These are phyloP conservation scores for Scelioninae gen. 1 DNA, from an alignment of 2,888 invertebrate species.

Conservation along the genomic window DNA sequence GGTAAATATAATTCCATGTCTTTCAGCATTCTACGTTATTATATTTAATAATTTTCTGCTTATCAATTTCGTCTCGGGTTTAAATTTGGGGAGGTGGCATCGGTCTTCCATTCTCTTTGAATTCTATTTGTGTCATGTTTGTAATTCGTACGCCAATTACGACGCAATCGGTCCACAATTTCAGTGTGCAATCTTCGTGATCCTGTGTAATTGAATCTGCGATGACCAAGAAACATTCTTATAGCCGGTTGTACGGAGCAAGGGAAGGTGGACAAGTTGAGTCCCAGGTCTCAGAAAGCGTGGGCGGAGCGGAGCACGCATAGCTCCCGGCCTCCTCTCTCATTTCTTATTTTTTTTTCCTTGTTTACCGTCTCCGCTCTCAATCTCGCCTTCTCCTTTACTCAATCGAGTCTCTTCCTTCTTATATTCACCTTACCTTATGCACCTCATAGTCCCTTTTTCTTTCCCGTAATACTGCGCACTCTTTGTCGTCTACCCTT, in stretches of 20 bases:
- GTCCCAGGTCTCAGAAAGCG: slow-evolving; percentile 81
- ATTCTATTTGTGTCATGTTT: slow-evolving; percentile 51
- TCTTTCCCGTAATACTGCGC: slow-evolving; percentile 75
- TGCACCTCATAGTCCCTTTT: slow-evolving; percentile 74
- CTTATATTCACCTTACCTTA: slow-evolving; percentile 77
- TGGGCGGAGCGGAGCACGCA: slow-evolving; percentile 84
- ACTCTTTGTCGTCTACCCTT: slow-evolving; percentile 79
- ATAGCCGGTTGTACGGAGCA: slow-evolving; percentile 80
- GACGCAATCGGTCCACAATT: slow-evolving; percentile 62
- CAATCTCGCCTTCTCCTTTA: slow-evolving; percentile 60
- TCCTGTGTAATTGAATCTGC: slow-evolving; percentile 66
- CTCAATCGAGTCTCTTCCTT: slow-evolving; percentile 68
- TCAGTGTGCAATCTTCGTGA: slow-evolving; percentile 60
- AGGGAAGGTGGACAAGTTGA: slow-evolving; percentile 84
- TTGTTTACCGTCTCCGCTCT: slow-evolving; percentile 54
- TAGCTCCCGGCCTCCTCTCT: slow-evolving; percentile 72
- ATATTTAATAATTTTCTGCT: slow-evolving; percentile 40
- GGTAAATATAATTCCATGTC: not conserved
- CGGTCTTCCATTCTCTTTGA: slow-evolving; percentile 31
- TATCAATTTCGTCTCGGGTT: slow-evolving; percentile 24
- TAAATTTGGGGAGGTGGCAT: slow-evolving; percentile 24
- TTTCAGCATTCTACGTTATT: slow-evolving; percentile 5
- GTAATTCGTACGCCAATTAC: slow-evolving; percentile 60
- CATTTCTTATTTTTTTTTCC: slow-evolving; percentile 57
- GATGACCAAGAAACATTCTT: slow-evolving; percentile 76